phyloP scores from a whole-genome alignment of 2,888 invertebrate genomes.

The Heteromurus nitidus region DNA sequence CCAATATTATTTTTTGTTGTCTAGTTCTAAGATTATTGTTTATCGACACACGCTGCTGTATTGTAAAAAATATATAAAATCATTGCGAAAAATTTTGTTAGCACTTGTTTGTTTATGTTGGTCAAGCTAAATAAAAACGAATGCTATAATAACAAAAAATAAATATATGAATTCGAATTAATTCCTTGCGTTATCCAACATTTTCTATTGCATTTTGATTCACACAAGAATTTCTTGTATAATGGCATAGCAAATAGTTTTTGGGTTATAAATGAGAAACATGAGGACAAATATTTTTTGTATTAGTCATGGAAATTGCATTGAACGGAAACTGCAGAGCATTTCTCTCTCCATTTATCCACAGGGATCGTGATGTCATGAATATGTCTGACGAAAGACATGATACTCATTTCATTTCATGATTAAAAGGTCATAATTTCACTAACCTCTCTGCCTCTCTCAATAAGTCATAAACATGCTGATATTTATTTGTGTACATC shows the following conservation, averaged over 20 bases:
- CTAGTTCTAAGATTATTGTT: constrained; percentile 50
- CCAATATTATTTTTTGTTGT: constrained; percentile 44
- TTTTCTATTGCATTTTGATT: too few relatives aligned
- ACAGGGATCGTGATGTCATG: constrained; percentile 3
- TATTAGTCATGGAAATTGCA: constrained; percentile 12
- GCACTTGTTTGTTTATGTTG: constrained; percentile 47
- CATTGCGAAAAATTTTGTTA: constrained; percentile 37
- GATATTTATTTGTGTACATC: constrained; percentile 36
- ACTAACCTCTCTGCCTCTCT: constrained; percentile 39
- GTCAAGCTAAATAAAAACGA: constrained; percentile 50
- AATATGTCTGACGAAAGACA: constrained; percentile 21
- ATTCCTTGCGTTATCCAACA: too few relatives aligned
- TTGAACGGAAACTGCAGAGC: constrained; percentile 2
- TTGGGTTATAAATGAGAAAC: too few relatives aligned
- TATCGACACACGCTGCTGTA: constrained; percentile 23
- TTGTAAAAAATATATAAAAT: constrained; percentile 34
- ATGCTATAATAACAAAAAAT: constrained; percentile 32
- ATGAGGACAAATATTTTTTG: neutral
- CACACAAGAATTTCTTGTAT: too few relatives aligned
- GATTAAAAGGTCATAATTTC: constrained; percentile 42
- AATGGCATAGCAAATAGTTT: too few relatives aligned
- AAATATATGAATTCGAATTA: too few relatives aligned
- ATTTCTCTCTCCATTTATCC: neutral
- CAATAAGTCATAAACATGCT: constrained; percentile 18
- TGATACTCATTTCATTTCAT: constrained; percentile 48